phyloP scores from a whole-genome alignment of 2,113 vertebrate species.

The Columba janthina region DNA sequence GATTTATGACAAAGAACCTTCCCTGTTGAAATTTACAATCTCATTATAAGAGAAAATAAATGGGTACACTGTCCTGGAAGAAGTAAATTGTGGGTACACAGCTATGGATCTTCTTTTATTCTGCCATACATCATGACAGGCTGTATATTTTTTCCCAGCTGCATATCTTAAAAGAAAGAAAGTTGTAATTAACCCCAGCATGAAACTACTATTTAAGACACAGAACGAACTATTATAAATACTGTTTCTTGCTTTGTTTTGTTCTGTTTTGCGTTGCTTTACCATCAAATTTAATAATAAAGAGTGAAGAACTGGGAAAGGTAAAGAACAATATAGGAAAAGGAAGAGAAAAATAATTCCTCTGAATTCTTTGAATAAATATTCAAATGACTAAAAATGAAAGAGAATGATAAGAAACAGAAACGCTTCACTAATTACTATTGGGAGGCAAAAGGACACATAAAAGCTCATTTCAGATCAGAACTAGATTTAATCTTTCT shows the following conservation, averaged over 20 bases:
- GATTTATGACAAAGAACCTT: neutral
- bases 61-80: neutral
- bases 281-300: neutral
- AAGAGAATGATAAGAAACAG: neutral
- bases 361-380: neutral
- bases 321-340: neutral
- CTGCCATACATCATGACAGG: neutral
- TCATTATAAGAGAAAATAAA: slow-evolving; percentile 35
- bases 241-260: neutral
- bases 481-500: neutral
- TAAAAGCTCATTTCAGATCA: neutral
- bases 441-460: neutral
- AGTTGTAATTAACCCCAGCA: neutral
- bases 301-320: neutral
- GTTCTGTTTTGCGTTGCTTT: neutral
- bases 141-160: neutral
- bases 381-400: neutral
- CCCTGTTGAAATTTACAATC: slow-evolving; percentile 13
- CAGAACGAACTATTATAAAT: neutral
- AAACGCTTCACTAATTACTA: neutral
- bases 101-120: slow-evolving; percentile 19
- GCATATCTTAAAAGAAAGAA: slow-evolving; percentile 22
- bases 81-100: neutral
- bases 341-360: neutral
- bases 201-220: neutral